Evolutionary conservation across 2,797 vertebrate species (phyloP), one percentile per base, ranked within the genome.

Genomic region (Strix occidentalis): DNA sequence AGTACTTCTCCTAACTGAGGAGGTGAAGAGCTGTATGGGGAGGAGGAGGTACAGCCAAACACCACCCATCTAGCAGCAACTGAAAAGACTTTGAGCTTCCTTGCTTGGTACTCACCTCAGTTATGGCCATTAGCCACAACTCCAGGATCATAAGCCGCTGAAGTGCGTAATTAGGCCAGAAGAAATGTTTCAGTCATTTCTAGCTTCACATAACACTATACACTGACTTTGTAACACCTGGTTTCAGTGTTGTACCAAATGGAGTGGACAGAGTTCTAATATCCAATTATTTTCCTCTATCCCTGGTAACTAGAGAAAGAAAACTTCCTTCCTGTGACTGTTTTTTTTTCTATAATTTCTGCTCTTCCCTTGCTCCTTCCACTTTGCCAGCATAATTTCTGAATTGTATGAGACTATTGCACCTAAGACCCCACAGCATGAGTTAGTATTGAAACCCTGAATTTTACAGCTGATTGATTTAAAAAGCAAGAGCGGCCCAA

Each of bases 171-270:
- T 28, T n/a, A 63, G 54, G 48, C 58, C 63, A 39, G 18, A 50
- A 50, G n/a, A 58, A 69, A 31, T 1, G 7, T 20, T 48, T 75
- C 63, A n/a, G n/a, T 50, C 48, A 31, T 39, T 46, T 58, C 50
- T 31, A 75, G n/a, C 75, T 58, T 41, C 63, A 68, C 11, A 0
- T 15, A 53, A 57, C 23, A 28, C 48, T 8, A 3, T 0, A 45
- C n/a, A 12, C 5, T 25, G 64, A 65, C 29, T 45, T 35, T 2
- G 0, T 12, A 50, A n/a, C 53, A 50, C 23, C 29, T 1, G 2
- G 14, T 65, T 79, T 68, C 66, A 78, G 28, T 39, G 13, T 16
- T 60, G 9, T 1, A 56, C 12, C 46, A 23, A 77, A 45, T 1
- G 13, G 46, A 54, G 50, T 1, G 16, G 35, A 35, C 5, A 35